A percentile compares a stretch with the other conserved stretches of the same genome.
Conservation (phyloP, 2,797 vertebrate species). For the Trachops cirrhosus region DNA sequence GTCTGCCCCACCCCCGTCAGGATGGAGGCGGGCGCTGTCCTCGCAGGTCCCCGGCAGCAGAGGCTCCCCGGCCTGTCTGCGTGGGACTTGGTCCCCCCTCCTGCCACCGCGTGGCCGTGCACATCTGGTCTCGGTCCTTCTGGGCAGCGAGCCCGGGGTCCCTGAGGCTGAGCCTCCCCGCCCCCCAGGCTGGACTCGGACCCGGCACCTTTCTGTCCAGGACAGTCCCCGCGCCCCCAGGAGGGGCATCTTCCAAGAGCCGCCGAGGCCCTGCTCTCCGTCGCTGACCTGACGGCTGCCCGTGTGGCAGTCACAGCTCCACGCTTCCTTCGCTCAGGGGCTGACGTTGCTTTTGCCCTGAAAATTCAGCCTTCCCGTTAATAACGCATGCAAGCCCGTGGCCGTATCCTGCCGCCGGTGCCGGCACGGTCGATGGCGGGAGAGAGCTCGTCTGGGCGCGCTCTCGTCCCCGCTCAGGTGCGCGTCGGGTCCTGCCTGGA, state of each 20-base stretch:
- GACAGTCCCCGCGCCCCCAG: accelerated
- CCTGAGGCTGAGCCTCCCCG: accelerated
- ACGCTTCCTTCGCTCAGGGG: conserved; percentile 39
- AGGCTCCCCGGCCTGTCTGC: accelerated
- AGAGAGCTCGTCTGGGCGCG: neutral
- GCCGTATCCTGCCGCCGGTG: conserved; percentile 7
- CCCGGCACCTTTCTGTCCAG: neutral
- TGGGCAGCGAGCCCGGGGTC: neutral
- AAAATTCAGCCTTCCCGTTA: conserved; percentile 62
- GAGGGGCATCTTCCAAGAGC: neutral
- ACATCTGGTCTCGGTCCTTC: neutral
- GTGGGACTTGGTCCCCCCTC: no score
- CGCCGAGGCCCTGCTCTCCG: accelerated
- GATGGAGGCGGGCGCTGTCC: neutral
- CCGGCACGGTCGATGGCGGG: neutral
- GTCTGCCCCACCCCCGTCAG: accelerated
- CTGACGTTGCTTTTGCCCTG: conserved; percentile 66
- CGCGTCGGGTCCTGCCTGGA: neutral
- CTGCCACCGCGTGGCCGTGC: accelerated
- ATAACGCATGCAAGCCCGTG: conserved; percentile 20
- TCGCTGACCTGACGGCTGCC: neutral
- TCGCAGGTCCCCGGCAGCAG: accelerated
- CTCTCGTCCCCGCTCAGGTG: neutral
- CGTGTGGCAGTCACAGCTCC: conserved; percentile 39
- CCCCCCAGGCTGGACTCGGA: neutral